Evolutionary conservation across 2,797 vertebrate genomes (phyloP).

Genomic region (Anisognathus igniventris): DNA sequence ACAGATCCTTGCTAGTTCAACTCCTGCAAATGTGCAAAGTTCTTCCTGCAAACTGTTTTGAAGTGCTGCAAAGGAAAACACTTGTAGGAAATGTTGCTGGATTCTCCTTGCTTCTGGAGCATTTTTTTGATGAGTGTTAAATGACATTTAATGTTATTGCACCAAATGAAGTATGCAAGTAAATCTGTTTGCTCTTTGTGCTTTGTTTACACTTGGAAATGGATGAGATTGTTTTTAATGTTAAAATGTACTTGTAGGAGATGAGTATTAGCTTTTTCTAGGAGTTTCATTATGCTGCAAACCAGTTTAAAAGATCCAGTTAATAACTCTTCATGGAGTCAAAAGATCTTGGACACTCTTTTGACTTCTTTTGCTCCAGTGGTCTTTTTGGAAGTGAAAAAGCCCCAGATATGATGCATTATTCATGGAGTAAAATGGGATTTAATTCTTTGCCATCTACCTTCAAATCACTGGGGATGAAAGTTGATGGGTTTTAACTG

Average conservation of each 20-base stretch:
- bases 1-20: neutral
- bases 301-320: neutral
- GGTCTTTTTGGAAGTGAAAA: neutral
- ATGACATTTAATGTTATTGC: neutral
- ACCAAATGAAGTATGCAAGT: neutral
- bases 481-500: neutral
- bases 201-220: neutral
- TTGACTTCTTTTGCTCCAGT: neutral
- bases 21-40: neutral
- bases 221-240: neutral
- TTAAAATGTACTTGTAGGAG: neutral
- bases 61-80: neutral
- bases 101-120: neutral
- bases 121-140: neutral
- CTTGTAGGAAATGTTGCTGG: neutral
- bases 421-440: neutral
- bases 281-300: neutral
- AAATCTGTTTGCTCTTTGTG: neutral
- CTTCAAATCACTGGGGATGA: neutral
- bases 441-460: neutral
- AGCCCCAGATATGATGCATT: fast-evolving
- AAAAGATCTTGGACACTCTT: neutral
- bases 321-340: neutral
- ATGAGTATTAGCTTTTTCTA: neutral
- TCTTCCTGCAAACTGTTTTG: neutral